Base-by-base conservation (phyloP, 2,888 invertebrate species). In the Geophilus truncorum region DNA sequence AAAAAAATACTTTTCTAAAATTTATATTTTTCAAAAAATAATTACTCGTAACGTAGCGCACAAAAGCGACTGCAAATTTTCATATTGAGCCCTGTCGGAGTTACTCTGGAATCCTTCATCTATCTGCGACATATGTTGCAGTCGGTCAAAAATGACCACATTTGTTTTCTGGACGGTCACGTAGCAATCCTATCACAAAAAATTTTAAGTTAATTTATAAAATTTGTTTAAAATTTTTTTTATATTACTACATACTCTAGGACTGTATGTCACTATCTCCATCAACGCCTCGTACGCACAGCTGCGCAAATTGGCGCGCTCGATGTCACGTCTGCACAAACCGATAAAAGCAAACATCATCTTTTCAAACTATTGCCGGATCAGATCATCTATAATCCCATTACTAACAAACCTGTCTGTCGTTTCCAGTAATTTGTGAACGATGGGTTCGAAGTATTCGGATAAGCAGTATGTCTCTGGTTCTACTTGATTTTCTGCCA, bases 251-350 rank as follows among this genome's bases (percentile, higher is more conserved):
- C 80, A 79, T 83, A 87, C 88, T 83, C 92, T 91, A 0, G 99
- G 98, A 1, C 97, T 97, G 87, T 98, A 98, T 87, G 98, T 99
- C 70, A 99, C 95, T 94, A 99, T 94, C 89, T 99, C 98, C 98
- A 99, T 99, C 0, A 99, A 90, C 0, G 99, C 98, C 88, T 99
- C 98, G 87, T 99, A 99, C 0, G 99, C 99, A 36, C 98, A 97
- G 30, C 96, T 95, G 83, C 99, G 90, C 81, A 99, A 90, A 87
- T 98, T 98, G 78, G 95, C 94, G 87, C 96, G 94, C 1, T 93
- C 92, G 0, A 96, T 97, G 88, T 99, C 98, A 57, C 92, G 90
- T 78, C 99, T 88, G 83, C 77, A 85, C 18, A 78, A 78, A 12
- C 30, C 28, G n/a, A n/a, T n/a, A 57, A 28, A 84, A 77, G 32